These are phyloP conservation scores for Hydroisotoma schaefferi DNA, from an alignment of 2,888 invertebrate species.

Conservation along the genomic window DNA sequence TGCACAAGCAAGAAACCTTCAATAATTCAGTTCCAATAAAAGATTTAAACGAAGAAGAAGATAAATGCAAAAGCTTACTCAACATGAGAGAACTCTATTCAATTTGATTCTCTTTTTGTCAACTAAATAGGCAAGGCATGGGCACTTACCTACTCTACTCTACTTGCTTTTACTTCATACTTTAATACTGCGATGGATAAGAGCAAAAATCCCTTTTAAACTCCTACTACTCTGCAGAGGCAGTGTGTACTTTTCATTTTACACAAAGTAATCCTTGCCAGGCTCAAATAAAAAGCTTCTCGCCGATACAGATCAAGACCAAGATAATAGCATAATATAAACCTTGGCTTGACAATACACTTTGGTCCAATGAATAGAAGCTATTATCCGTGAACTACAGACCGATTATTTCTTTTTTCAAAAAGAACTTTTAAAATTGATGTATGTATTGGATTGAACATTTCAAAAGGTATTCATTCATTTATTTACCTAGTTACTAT, in stretches of 20 bases:
- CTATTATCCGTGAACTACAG: background rate
- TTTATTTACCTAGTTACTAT: background rate
- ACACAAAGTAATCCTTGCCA: too few relatives aligned
- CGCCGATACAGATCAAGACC: background rate
- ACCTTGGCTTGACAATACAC: background rate
- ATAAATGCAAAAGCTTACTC: constrained; percentile 13
- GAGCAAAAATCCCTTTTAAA: too few relatives aligned
- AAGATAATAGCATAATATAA: background rate
- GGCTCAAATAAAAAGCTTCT: constrained; percentile 3
- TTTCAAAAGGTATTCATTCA: background rate
- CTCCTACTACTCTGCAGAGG: too few relatives aligned
- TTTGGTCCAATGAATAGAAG: background rate
- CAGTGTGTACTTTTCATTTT: too few relatives aligned
- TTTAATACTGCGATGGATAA: constrained; percentile 20
- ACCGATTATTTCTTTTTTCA: constrained; percentile 10
- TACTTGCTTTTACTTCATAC: constrained; percentile 20
- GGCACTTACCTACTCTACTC: constrained; percentile 26
- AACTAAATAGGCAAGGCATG: constrained; percentile 35
- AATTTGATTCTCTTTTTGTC: constrained; percentile 26
- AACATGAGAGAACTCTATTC: constrained; percentile 16
- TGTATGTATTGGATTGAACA: constrained; percentile 9
- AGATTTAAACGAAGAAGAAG: background rate
- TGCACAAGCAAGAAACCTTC: constrained; percentile 17
- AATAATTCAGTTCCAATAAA: constrained; percentile 18
- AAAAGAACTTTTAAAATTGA: constrained; percentile 8